phyloP scores from a whole-genome alignment of 2,888 invertebrate genomes.

The Pseudeuparius sepicola region DNA sequence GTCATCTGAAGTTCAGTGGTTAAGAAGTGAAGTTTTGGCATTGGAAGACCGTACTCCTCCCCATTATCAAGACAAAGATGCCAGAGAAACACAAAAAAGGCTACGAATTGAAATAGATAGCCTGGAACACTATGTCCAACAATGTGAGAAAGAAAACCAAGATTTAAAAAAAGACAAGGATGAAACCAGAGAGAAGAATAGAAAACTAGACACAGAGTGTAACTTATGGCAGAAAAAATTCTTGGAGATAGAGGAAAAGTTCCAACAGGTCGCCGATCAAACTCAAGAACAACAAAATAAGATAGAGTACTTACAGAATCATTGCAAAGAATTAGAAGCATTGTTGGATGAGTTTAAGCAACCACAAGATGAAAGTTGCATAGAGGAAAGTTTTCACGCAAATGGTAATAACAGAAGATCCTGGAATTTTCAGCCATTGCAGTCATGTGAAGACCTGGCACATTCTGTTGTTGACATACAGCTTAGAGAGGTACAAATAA shows the following conservation, averaged over 20 bases:
- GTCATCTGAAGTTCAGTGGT: constrained; percentile 33
- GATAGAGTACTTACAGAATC: constrained; percentile 26
- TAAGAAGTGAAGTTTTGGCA: constrained; percentile 32
- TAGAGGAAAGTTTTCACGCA: constrained; percentile 22
- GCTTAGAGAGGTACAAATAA: constrained; percentile 33
- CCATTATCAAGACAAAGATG: constrained; percentile 30
- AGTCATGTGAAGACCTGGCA: constrained; percentile 33
- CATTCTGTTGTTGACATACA: constrained; percentile 38
- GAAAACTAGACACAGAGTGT: constrained; percentile 35
- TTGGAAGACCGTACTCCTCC: constrained; percentile 32
- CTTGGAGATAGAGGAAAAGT: constrained; percentile 29
- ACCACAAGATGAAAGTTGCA: constrained; percentile 26
- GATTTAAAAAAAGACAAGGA: constrained; percentile 45
- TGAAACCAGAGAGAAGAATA: constrained; percentile 37
- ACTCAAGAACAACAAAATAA: constrained; percentile 29
- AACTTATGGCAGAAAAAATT: constrained; percentile 31
- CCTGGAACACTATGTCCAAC: constrained; percentile 44
- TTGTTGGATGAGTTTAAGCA: constrained; percentile 41
- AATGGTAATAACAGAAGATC: constrained; percentile 18
- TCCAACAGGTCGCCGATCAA: constrained; percentile 27
- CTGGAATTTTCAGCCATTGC: constrained; percentile 18
- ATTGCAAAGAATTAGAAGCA: constrained; percentile 34
- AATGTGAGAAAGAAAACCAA: constrained; percentile 44
- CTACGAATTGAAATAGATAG: constrained; percentile 43
- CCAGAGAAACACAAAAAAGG: constrained; percentile 29